These are phyloP conservation scores for Phaethon lepturus DNA, from an alignment of 2,113 vertebrate genomes.

Conservation along the genomic window DNA sequence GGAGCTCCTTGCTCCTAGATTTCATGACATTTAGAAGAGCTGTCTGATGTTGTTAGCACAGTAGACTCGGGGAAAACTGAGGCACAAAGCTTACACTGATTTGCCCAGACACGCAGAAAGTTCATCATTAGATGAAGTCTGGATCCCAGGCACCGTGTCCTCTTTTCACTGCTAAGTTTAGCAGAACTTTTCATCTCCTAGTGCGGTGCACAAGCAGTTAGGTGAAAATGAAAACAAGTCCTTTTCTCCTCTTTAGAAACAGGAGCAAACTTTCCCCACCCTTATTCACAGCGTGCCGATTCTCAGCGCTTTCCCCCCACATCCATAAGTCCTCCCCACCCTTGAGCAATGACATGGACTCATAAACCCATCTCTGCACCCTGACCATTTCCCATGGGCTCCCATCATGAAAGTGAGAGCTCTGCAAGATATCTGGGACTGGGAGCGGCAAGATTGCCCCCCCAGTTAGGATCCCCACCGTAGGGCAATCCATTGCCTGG, in stretches of 20 bases:
- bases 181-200: not conserved
- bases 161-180: not conserved
- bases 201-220: not conserved
- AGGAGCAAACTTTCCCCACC: not conserved
- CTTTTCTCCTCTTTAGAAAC: not conserved
- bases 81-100: conserved; percentile 38
- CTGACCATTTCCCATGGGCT: not conserved
- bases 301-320: not conserved
- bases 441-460: not conserved
- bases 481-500: not conserved
- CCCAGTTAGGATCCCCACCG: not conserved
- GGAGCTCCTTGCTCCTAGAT: not conserved
- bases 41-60: conserved; percentile 30
- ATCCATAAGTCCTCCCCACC: not conserved
- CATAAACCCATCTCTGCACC: not conserved
- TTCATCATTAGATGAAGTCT: not conserved
- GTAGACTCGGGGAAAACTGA: conserved; percentile 19
- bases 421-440: not conserved
- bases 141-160: not conserved
- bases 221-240: not conserved
- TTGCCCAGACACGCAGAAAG: conserved; percentile 32
- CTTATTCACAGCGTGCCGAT: not conserved
- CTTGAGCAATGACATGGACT: not conserved
- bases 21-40: not conserved
- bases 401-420: not conserved